Conservation (phyloP, 2,797 vertebrate genomes). For the Capromys pilorides region DNA sequence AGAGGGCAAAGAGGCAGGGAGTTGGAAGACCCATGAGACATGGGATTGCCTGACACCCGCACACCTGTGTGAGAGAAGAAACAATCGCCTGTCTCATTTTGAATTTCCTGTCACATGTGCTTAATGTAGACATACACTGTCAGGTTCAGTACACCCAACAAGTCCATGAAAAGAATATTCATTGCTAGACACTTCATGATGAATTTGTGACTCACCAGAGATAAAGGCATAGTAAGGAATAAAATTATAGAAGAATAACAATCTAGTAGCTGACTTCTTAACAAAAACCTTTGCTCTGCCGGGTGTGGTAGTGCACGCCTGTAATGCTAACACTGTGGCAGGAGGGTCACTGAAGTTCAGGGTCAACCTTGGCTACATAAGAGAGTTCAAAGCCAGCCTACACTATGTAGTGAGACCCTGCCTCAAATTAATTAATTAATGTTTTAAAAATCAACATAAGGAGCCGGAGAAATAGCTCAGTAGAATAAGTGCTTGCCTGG, state of each 20-base stretch:
- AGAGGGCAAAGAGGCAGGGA: background rate
- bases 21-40: background rate
- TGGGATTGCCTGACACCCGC: background rate
- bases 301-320: background rate
- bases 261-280: background rate
- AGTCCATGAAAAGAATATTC: background rate
- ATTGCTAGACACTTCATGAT: background rate
- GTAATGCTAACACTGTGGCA: background rate
- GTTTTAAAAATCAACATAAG: background rate
- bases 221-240: background rate
- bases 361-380: background rate
- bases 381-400: background rate
- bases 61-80: background rate
- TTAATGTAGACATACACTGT: background rate
- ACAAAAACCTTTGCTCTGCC: background rate
- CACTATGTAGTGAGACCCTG: background rate
- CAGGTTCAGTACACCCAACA: background rate
- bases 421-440: background rate
- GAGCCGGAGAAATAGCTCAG: too few relatives aligned
- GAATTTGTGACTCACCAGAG: background rate
- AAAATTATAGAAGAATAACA: background rate
- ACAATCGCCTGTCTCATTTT: background rate
- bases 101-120: background rate
- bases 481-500: too few relatives aligned
- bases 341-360: background rate